phyloP scores from a whole-genome alignment of 2,888 invertebrate species.

The Nemapogon koenigi region DNA sequence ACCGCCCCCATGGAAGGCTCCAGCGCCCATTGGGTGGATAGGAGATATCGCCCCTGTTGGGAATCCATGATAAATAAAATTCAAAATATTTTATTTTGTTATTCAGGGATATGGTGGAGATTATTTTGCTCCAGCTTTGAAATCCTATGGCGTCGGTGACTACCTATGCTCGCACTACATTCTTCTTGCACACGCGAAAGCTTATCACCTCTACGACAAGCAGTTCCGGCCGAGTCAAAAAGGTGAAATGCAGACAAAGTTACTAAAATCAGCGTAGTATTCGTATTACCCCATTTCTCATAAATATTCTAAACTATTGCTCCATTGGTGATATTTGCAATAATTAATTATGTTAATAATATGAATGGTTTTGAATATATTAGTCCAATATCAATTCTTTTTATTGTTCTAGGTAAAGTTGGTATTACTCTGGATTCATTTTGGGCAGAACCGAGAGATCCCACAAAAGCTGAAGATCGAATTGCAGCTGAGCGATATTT shows the following conservation, averaged over 20 bases:
- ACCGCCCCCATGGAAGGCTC: too few species aligned
- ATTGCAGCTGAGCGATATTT: slow-evolving; percentile 60
- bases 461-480: slow-evolving; percentile 41
- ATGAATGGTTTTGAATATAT: too few species aligned
- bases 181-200: slow-evolving; percentile 69
- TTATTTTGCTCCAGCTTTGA: slow-evolving; percentile 59
- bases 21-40: too few species aligned
- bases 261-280: not conserved
- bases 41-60: too few species aligned
- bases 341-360: not conserved
- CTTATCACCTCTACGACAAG: slow-evolving; percentile 67
- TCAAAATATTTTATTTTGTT: too few species aligned
- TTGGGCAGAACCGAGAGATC: slow-evolving; percentile 61
- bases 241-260: slow-evolving; percentile 41
- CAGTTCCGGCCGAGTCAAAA: slow-evolving; percentile 57
- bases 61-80: too few species aligned
- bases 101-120: slow-evolving; percentile 55
- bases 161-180: slow-evolving; percentile 70
- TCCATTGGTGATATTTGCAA: not conserved
- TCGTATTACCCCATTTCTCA: not conserved
- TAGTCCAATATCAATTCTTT: too few species aligned
- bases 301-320: not conserved
- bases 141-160: slow-evolving; percentile 53
- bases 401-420: slow-evolving; percentile 50
- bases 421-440: slow-evolving; percentile 63